These are phyloP conservation scores for Notocelia uddmanniana DNA, from an alignment of 2,888 invertebrate species.

Conservation along the genomic window DNA sequence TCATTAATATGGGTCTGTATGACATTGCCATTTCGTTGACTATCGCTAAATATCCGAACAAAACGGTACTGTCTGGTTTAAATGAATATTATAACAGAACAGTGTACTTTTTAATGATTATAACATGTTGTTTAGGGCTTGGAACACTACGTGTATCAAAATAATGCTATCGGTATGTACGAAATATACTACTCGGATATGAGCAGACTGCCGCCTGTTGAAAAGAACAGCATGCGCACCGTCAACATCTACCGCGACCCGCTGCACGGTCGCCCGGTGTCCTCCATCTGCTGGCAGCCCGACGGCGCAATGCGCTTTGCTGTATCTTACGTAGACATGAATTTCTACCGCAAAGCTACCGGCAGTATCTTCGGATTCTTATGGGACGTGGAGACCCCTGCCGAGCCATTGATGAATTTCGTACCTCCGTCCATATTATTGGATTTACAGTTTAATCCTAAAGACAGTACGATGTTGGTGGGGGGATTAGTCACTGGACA, in stretches of 20 bases:
- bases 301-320: constrained; percentile 93
- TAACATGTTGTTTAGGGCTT: constrained; percentile 83
- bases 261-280: constrained; percentile 88
- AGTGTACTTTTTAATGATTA: neutral
- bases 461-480: constrained; percentile 88
- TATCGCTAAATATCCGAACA: neutral
- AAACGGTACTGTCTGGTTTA: neutral
- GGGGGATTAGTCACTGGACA: constrained; percentile 90
- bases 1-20: no score
- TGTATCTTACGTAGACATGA: constrained; percentile 92
- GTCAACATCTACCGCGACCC: constrained; percentile 93
- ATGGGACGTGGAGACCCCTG: constrained; percentile 97
- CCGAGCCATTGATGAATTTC: constrained; percentile 89
- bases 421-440: constrained; percentile 90
- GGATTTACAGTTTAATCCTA: constrained; percentile 94
- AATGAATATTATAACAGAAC: neutral
- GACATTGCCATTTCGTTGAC: no score
- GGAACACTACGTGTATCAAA: constrained; percentile 95
- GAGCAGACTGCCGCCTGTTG: constrained; percentile 87
- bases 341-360: constrained; percentile 87
- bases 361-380: constrained; percentile 83
- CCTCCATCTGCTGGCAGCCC: constrained; percentile 94
- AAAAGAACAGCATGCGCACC: constrained; percentile 89
- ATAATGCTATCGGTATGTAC: constrained; percentile 97
- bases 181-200: constrained; percentile 93